Evolutionary conservation across 2,113 vertebrate genomes (phyloP), one percentile per base, ranked within the genome.

Genomic region (Bostrychus sinensis): DNA sequence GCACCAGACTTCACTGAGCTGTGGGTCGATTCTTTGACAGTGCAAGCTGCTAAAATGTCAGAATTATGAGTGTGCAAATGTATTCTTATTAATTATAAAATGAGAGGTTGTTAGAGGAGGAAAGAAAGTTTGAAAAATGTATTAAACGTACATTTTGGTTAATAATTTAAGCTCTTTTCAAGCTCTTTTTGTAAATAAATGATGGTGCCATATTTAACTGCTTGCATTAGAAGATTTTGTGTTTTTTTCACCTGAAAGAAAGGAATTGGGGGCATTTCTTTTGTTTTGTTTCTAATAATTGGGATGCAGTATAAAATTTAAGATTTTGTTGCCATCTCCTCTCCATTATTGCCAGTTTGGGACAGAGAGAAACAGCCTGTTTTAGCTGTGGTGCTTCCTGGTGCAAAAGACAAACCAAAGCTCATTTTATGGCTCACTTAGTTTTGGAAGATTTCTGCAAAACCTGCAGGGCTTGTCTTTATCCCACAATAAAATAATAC

Each of bases 241-340:
- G 46, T 23, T 59, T 43, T 55, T 70, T 60, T 68, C 70, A 75
- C 78, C 77, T 77, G 67, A 80, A 55, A 56, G 39, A 66, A 63
- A 56, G 50, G 61, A 55, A 60, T 72, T n/a, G 32, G 7, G 73
- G 34, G 59, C 54, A 64, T 42, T 62, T 72, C 22, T 54, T 70
- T 63, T 56, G 17, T 65, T 70, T 70, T 75, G 41, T 20, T 80
- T 22, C 41, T 79, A 45, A 45, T 63, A 46, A 43, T 19, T 57
- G 17, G 62, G 19, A 36, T 13, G 16, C 25, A 62, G 67, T 81
- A n/a, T n/a, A 80, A 86, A 84, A 83, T 92, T 91, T 91, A 89
- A 88, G 82, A 72, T 86, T 90, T 95, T 92, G 91, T 92, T 92
- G 91, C 86, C 85, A 89, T 88, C 84, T 92, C 84, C 87, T 90